Evolutionary conservation across 2,113 vertebrate species (phyloP).

Genomic region (Zosterops pallidus): DNA sequence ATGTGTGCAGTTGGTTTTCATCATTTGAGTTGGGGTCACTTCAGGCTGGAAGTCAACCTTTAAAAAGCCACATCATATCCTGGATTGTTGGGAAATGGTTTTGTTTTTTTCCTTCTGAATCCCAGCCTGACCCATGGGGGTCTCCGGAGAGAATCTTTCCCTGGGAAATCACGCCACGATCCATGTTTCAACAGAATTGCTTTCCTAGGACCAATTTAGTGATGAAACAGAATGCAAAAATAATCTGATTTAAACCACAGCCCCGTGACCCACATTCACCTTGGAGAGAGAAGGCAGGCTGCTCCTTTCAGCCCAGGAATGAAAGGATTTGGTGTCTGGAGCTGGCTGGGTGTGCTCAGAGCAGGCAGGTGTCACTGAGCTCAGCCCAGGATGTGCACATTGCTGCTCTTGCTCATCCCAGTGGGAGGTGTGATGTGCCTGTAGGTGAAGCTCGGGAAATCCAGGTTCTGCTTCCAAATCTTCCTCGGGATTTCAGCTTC

Average conservation of each 20-base stretch:
- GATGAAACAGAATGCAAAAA: background rate
- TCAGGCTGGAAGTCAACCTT: background rate
- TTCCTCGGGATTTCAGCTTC: background rate
- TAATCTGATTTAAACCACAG: background rate
- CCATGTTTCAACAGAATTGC: background rate
- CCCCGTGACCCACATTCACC: background rate
- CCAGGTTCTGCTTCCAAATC: background rate
- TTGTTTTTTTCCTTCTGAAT: background rate
- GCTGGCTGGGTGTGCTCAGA: accelerated
- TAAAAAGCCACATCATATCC: background rate
- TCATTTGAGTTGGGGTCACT: background rate
- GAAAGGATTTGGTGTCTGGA: background rate
- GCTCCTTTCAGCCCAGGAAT: background rate
- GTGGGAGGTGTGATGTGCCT: background rate
- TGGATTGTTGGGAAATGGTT: background rate
- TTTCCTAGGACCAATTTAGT: background rate
- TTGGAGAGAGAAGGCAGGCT: background rate
- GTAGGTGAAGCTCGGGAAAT: background rate
- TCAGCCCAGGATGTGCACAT: background rate
- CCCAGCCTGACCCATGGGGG: accelerated
- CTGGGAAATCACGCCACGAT: accelerated
- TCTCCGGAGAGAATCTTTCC: background rate
- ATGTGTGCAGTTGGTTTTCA: background rate
- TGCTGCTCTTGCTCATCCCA: background rate
- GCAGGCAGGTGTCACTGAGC: background rate